Evolutionary conservation across 2,888 invertebrate genomes (phyloP).

Genomic region (Dryobota labecula): DNA sequence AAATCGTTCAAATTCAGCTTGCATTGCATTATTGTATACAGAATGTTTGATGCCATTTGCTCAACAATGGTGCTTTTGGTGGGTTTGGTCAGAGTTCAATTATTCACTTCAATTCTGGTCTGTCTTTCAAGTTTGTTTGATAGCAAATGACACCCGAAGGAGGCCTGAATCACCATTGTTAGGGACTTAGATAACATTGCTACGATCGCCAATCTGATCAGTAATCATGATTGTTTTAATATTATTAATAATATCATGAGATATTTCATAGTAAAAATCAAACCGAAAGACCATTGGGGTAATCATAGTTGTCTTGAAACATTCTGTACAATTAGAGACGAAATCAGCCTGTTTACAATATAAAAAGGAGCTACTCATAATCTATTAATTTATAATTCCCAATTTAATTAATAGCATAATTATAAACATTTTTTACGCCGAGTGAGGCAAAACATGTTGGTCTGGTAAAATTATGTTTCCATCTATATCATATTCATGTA

Average conservation of each 20-base stretch:
- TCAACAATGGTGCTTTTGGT: not conserved
- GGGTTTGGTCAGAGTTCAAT: not conserved
- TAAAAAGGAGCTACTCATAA: too few species aligned
- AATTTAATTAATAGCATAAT: too few species aligned
- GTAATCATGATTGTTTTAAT: not conserved
- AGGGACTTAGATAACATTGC: not conserved
- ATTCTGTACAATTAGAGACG: not conserved
- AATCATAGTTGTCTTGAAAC: not conserved
- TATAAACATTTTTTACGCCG: too few species aligned
- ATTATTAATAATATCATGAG: not conserved
- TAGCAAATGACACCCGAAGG: not conserved
- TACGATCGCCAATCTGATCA: not conserved
- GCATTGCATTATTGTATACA: not conserved
- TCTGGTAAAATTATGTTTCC: too few species aligned
- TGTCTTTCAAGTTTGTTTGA: not conserved
- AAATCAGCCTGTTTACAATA: too few species aligned
- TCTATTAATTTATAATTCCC: too few species aligned
- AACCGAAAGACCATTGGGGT: too few species aligned
- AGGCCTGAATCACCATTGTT: not conserved
- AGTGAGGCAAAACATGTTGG: too few species aligned
- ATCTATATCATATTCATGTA: too few species aligned
- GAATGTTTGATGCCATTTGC: not conserved
- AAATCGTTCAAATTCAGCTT: constrained; percentile 3
- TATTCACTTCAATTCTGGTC: too few species aligned
- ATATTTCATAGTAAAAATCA: not conserved